Evolutionary conservation across 2,113 vertebrate species (phyloP), one percentile per base, ranked within the genome.

Genomic region (Oryzias melastigma): DNA sequence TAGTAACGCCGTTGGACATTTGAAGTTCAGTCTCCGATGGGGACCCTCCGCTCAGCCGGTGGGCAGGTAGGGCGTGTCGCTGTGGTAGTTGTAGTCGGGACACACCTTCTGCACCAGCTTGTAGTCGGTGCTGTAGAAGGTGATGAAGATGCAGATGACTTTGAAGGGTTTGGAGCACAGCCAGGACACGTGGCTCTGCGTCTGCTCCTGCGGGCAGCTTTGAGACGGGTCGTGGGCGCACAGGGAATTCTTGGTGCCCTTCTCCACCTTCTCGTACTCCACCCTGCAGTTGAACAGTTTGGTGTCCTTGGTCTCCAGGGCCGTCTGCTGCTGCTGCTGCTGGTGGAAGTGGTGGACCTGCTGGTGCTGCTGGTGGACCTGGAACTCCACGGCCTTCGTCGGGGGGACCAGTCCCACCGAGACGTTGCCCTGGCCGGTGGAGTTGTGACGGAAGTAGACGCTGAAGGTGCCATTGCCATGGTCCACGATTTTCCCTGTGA

Each of bases 111-210:
- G 97, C 90, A 98, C 95, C 91, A 99, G 93, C 94, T 97, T 98
- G 93, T 98, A 99, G 90, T 98, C 95, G 87, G 95, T 94, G 92
- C 97, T 99, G 94, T 96, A 94, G 95, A 98, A 99, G 86, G 95
- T 95, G 89, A 99, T 95, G 93, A 98, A 99, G 94, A 99, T 98
- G 88, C 97, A 99, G 93, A 99, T 99, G 90, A 99, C 97, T 87
- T 98, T 99, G 88, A 99, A 98, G 79, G 97, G 97, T 88, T 99
- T 99, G 84, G 97, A 96, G 89, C 97, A 99, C 73, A 98, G 93
- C 97, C 97, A 98, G 71, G 97, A 98, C 43, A 99, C 95, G 0
- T 98, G 96, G 82, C 95, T 98, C 89, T 98, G 96, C 65, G 96
- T 99, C 92, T 98, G 97, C 90, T 98, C 96, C 92, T 97, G 95